Conservation (phyloP, 2,888 invertebrate species). For the Eupelmus urozonus region DNA sequence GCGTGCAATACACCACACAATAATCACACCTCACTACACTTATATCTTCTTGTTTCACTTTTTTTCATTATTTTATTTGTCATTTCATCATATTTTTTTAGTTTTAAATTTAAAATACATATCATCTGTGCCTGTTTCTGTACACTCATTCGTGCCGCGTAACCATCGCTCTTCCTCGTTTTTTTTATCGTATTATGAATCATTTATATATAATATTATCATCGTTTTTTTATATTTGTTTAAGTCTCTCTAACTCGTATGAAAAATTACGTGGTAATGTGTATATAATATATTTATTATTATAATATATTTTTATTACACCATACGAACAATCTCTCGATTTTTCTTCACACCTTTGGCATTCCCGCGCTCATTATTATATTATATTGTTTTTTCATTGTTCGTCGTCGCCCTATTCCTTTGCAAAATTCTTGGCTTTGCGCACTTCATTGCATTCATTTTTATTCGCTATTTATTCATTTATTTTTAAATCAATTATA, state of each 20-base stretch:
- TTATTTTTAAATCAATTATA: constrained; percentile 26
- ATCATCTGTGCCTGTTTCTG: neutral
- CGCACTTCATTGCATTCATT: too few species aligned
- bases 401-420: neutral
- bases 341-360: neutral
- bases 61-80: constrained; percentile 27
- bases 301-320: constrained; percentile 59
- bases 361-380: neutral
- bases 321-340: constrained; percentile 49
- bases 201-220: constrained; percentile 60
- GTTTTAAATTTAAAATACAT: neutral
- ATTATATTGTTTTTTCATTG: neutral
- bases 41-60: neutral
- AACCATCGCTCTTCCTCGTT: neutral
- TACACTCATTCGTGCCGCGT: neutral
- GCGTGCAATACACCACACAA: too few species aligned
- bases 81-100: neutral
- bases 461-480: neutral
- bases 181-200: constrained; percentile 24
- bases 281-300: constrained; percentile 62
- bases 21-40: neutral
- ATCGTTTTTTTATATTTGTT: constrained; percentile 42
- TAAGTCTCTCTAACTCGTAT: constrained; percentile 65
- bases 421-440: neutral
- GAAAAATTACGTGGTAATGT: constrained; percentile 69